Evolutionary conservation across 2,113 vertebrate genomes (phyloP).

Genomic region (Eubucco bourcierii): DNA sequence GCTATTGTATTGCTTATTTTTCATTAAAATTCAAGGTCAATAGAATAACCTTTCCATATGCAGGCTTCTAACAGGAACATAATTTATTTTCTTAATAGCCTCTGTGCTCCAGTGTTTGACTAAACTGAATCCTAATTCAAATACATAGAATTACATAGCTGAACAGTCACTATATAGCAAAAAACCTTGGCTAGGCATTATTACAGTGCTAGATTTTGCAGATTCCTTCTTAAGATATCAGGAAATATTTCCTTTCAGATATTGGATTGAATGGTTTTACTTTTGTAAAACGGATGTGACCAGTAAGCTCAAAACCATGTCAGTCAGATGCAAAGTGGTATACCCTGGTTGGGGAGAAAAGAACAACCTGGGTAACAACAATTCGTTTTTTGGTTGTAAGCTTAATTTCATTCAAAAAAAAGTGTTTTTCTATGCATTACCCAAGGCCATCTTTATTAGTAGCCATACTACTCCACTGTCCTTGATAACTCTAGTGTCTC

Average conservation of each 20-base stretch:
- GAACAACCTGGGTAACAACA: background rate
- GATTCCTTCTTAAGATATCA: background rate
- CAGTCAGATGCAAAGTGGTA: background rate
- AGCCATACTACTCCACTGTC: background rate
- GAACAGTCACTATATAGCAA: background rate
- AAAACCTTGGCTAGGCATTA: background rate
- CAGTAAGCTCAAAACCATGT: background rate
- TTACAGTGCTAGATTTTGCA: background rate
- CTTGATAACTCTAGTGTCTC: background rate
- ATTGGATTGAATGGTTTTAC: background rate
- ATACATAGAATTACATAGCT: background rate
- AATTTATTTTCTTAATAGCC: background rate
- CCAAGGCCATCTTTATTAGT: background rate
- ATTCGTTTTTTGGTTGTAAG: background rate
- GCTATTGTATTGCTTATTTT: background rate
- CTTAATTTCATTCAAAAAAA: background rate
- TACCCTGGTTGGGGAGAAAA: background rate
- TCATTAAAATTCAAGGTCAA: background rate
- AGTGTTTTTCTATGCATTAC: background rate
- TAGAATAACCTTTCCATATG: background rate
- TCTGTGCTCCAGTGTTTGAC: background rate
- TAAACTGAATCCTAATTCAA: background rate
- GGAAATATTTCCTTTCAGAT: background rate
- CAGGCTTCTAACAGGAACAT: background rate
- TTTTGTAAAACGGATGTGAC: background rate